A percentile compares a stretch with the other conserved stretches of the same genome.
These are phyloP conservation scores for Boloria euphrosyne DNA, from an alignment of 2,888 invertebrate genomes.

Conservation along the genomic window DNA sequence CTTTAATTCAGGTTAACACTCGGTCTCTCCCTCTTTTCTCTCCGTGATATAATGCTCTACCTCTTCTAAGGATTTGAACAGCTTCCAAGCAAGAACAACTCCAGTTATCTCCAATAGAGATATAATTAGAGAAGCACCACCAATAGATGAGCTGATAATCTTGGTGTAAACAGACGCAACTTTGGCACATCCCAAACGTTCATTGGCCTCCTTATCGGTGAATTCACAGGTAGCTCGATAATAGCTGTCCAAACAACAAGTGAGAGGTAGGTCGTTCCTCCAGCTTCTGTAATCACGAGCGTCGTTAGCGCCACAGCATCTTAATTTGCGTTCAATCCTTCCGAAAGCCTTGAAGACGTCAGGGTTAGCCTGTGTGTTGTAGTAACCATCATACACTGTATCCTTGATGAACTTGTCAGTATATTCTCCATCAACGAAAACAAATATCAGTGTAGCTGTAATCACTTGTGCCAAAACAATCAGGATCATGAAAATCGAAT, in stretches of 20 bases:
- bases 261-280: constrained; percentile 72
- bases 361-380: constrained; percentile 73
- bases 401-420: constrained; percentile 76
- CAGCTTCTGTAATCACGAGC: constrained; percentile 75
- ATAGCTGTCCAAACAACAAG: constrained; percentile 73
- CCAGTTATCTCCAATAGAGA: constrained; percentile 68
- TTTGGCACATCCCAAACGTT: constrained; percentile 75
- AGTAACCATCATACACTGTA: constrained; percentile 76
- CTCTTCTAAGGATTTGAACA: constrained; percentile 69
- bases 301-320: constrained; percentile 76
- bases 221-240: constrained; percentile 73
- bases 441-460: constrained; percentile 70
- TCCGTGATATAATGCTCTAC: constrained; percentile 77
- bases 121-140: constrained; percentile 69
- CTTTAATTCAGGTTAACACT: constrained; percentile 56
- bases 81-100: constrained; percentile 67
- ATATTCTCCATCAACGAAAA: constrained; percentile 74
- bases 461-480: constrained; percentile 68
- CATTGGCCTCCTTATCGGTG: constrained; percentile 77
- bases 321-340: constrained; percentile 70
- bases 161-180: constrained; percentile 77
- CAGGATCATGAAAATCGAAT: constrained; percentile 65
- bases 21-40: constrained; percentile 75
- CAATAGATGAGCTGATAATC: constrained; percentile 74
- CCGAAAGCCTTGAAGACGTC: constrained; percentile 71